Conservation (phyloP, 37 sponge, comb jelly and placozoan species). For the Cladorhizidae sp. region DNA sequence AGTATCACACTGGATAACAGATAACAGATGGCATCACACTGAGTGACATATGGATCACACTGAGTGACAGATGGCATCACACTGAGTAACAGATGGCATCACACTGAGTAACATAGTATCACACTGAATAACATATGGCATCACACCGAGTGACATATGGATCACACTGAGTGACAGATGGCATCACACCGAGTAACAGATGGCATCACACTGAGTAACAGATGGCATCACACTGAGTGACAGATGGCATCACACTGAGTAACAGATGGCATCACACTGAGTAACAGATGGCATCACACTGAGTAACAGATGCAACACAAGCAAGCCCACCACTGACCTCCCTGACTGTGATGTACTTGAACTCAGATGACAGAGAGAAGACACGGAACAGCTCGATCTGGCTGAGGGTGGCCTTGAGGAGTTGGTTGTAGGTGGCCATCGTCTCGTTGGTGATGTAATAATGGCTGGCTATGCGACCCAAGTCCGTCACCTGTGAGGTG, state of each 20-base stretch:
- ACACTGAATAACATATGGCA: too few relatives aligned
- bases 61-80: too few relatives aligned
- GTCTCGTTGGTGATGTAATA: conserved; percentile 94
- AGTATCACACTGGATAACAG: background rate
- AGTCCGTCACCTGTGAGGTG: conserved; percentile 81
- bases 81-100: background rate
- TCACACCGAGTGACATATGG: background rate
- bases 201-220: background rate
- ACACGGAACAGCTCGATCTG: conserved; percentile 97
- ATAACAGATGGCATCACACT: background rate
- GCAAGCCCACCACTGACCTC: conserved; percentile 58
- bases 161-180: too few relatives aligned
- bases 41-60: too few relatives aligned
- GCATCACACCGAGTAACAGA: too few relatives aligned
- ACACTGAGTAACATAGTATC: too few relatives aligned
- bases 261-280: too few relatives aligned
- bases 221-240: background rate
- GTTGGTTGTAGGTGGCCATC: conserved; percentile 93
- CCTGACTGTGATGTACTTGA: conserved; percentile 94
- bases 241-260: too few relatives aligned
- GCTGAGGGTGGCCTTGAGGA: conserved; percentile 94
- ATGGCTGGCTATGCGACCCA: conserved; percentile 98
- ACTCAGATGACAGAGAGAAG: conserved; percentile 97
- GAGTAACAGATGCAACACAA: background rate
- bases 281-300: background rate